Evolutionary conservation across 2,888 invertebrate genomes (phyloP).

Genomic region (Zygothrica quintamaculata): DNA sequence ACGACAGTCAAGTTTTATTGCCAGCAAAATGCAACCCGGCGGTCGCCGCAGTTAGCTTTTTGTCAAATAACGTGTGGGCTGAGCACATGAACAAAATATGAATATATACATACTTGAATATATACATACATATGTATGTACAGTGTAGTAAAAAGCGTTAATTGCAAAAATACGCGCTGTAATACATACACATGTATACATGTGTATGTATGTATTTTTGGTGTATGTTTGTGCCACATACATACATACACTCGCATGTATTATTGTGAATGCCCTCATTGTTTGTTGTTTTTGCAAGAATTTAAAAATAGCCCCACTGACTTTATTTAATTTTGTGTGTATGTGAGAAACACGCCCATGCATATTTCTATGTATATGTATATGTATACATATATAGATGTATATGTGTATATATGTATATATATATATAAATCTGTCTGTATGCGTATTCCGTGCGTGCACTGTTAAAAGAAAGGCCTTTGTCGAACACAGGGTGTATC

Average conservation of each 20-base stretch:
- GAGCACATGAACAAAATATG: constrained; percentile 7
- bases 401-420: constrained; percentile 3
- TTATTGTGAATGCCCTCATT: constrained; percentile 44
- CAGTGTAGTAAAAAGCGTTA: constrained; percentile 26
- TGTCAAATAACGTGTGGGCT: constrained; percentile 36
- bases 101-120: background rate
- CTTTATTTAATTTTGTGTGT: constrained; percentile 31
- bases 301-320: constrained; percentile 67
- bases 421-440: constrained; percentile 7
- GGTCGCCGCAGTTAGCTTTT: constrained; percentile 40
- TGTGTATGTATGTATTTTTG: background rate
- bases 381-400: constrained; percentile 14
- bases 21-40: constrained; percentile 22
- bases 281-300: constrained; percentile 61
- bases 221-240: constrained; percentile 10
- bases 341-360: constrained; percentile 45
- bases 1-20: constrained; percentile 9
- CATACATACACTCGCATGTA: constrained; percentile 24
- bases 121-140: background rate
- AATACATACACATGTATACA: constrained; percentile 11
- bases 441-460: constrained; percentile 19
- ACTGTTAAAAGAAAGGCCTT: constrained; percentile 24
- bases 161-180: constrained; percentile 39
- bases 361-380: constrained; percentile 15
- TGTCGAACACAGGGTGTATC: constrained; percentile 41